Evolutionary conservation across 2,888 invertebrate genomes (phyloP).

Genomic region (Nemotelus pantherinus): DNA sequence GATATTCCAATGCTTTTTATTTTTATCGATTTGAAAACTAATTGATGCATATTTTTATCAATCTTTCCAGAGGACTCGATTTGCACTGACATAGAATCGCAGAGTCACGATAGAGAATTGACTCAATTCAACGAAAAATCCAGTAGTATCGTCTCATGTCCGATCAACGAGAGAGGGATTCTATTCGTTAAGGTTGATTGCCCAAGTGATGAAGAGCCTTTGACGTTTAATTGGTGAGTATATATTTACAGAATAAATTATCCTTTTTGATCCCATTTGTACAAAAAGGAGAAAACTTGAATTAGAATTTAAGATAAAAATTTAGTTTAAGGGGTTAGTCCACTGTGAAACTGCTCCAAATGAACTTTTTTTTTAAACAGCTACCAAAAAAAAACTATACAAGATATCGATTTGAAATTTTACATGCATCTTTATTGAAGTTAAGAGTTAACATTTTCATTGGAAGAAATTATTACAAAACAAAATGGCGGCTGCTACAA

Average conservation of each 20-base stretch:
- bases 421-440: too few relatives aligned
- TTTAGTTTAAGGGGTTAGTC: too few relatives aligned
- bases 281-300: background rate
- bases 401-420: too few relatives aligned
- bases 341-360: too few relatives aligned
- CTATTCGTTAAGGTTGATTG: constrained; percentile 64
- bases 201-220: constrained; percentile 60
- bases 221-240: constrained; percentile 64
- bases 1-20: too few relatives aligned
- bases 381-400: too few relatives aligned
- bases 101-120: constrained; percentile 51
- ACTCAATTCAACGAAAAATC: constrained; percentile 62
- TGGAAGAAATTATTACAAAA: too few relatives aligned
- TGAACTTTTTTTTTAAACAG: too few relatives aligned
- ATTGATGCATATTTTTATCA: constrained; percentile 17
- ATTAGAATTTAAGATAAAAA: background rate
- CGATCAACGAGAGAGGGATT: constrained; percentile 63
- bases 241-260: background rate
- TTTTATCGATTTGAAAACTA: background rate
- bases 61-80: constrained; percentile 41
- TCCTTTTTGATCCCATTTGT: background rate
- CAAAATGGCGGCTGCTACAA: too few relatives aligned
- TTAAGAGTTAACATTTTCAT: too few relatives aligned
- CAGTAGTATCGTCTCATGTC: constrained; percentile 61
- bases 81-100: background rate